Conservation (phyloP, 2,797 vertebrate species). For the Dendrocincla fuliginosa region DNA sequence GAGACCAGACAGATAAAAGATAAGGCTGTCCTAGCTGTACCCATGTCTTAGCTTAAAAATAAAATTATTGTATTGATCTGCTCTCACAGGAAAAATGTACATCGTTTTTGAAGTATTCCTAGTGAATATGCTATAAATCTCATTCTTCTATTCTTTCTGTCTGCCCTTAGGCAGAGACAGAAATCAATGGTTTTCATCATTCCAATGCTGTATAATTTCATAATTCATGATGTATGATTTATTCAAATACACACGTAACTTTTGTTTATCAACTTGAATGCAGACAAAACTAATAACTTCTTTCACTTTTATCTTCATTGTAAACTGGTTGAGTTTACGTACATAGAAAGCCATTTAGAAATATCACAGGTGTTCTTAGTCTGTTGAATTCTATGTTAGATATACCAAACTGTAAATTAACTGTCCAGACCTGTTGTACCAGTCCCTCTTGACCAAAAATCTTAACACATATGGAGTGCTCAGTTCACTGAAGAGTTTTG, state of each 20-base stretch:
- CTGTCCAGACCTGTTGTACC: not conserved
- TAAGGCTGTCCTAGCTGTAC: not conserved
- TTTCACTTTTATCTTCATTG: not conserved
- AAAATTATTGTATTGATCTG: slow-evolving; percentile 47
- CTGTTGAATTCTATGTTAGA: not conserved
- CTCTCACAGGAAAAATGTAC: slow-evolving; percentile 24
- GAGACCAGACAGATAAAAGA: slow-evolving; percentile 20
- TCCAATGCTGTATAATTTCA: not conserved
- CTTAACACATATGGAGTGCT: not conserved
- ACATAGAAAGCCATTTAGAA: not conserved
- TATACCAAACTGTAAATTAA: not conserved
- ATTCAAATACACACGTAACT: slow-evolving; percentile 39
- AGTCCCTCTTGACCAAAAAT: not conserved
- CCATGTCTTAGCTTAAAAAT: slow-evolving; percentile 25
- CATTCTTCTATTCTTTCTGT: slow-evolving; percentile 40
- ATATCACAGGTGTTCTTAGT: not conserved
- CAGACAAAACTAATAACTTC: slow-evolving; percentile 31
- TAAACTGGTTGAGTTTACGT: not conserved
- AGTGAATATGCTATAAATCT: slow-evolving; percentile 8
- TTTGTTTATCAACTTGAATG: slow-evolving; percentile 42
- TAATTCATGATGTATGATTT: slow-evolving; percentile 56
- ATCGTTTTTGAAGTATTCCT: slow-evolving; percentile 14
- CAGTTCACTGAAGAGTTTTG: not conserved
- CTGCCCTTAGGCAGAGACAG: slow-evolving; percentile 52
- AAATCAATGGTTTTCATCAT: slow-evolving; percentile 59